These are phyloP conservation scores for Lasioglossum calceatum DNA, from an alignment of 2,888 invertebrate species.

Conservation along the genomic window DNA sequence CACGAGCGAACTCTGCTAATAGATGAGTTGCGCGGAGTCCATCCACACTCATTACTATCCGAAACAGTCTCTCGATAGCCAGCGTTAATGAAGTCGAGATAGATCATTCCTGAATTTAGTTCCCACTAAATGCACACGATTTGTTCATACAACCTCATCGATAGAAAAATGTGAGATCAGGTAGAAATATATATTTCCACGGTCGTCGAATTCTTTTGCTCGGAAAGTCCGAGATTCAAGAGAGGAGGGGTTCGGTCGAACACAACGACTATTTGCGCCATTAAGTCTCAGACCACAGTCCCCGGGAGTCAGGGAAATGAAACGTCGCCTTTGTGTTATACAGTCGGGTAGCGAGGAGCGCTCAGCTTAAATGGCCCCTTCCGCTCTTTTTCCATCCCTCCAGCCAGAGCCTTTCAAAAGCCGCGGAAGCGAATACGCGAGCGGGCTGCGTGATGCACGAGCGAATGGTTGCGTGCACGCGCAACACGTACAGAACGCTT, in stretches of 20 bases:
- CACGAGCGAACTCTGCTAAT: constrained; percentile 44
- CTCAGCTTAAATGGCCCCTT: constrained; percentile 72
- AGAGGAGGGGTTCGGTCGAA: constrained; percentile 38
- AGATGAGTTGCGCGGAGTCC: constrained; percentile 20
- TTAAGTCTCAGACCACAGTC: constrained; percentile 67
- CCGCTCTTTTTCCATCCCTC: constrained; percentile 61
- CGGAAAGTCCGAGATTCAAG: constrained; percentile 44
- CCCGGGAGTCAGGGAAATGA: constrained; percentile 32
- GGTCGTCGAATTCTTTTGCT: constrained; percentile 51
- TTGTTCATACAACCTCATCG: not conserved
- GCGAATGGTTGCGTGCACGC: constrained; percentile 42
- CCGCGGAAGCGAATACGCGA: constrained; percentile 53
- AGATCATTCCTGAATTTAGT: not conserved
- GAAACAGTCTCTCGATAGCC: constrained; percentile 28
- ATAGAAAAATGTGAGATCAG: not conserved
- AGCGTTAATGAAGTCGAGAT: not conserved
- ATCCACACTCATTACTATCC: constrained; percentile 59
- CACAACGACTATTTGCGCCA: constrained; percentile 74
- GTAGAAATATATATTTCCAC: not conserved
- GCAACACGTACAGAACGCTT: constrained; percentile 37
- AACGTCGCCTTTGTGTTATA: constrained; percentile 67
- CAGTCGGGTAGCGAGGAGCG: constrained; percentile 59
- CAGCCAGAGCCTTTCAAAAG: constrained; percentile 64
- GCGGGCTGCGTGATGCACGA: constrained; percentile 56
- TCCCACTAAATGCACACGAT: not conserved